A percentile compares a stretch with the other conserved stretches of the same genome.
phyloP scores from a whole-genome alignment of 2,113 vertebrate species.

The Sorex fumeus region DNA sequence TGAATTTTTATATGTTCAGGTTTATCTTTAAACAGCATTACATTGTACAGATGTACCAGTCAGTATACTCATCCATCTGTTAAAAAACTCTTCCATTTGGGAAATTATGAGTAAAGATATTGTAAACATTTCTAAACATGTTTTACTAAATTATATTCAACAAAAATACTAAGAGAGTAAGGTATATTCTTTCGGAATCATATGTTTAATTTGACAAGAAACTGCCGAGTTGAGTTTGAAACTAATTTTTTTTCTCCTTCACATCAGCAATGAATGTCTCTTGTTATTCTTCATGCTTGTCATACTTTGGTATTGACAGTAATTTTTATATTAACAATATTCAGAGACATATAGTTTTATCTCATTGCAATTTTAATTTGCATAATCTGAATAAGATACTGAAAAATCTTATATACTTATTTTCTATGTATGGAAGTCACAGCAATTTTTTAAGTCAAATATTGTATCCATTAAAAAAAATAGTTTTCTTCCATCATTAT shows the following conservation, averaged over 20 bases:
- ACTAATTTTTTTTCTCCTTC: background rate
- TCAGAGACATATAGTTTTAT: background rate
- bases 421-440: background rate
- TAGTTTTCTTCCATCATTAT: background rate
- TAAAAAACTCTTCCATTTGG: background rate
- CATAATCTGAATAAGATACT: background rate
- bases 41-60: background rate
- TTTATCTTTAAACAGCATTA: background rate
- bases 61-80: background rate
- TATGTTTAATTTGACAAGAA: background rate
- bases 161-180: background rate
- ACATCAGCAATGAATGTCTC: background rate
- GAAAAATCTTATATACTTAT: background rate
- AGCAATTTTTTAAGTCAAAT: background rate
- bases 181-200: no score
- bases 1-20: background rate
- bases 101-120: background rate
- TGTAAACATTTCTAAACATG: background rate
- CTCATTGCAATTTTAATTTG: background rate
- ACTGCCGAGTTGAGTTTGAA: background rate
- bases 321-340: background rate
- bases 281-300: background rate
- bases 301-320: background rate
- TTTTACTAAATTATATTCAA: background rate
- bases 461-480: background rate